These are phyloP conservation scores for Nephrotoma flavescens DNA, from an alignment of 2,888 invertebrate species.

Conservation along the genomic window DNA sequence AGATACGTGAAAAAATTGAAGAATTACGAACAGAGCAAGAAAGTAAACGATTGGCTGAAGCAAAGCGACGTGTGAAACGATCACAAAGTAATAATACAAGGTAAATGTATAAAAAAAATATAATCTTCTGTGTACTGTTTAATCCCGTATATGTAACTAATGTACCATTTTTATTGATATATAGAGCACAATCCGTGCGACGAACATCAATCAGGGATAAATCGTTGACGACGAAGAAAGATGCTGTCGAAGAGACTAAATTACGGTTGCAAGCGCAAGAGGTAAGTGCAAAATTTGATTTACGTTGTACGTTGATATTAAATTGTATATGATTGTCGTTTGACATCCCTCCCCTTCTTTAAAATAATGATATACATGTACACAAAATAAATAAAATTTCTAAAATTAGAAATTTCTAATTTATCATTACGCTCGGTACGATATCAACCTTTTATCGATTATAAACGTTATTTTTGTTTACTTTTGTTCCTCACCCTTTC, in stretches of 20 bases:
- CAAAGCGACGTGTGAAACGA: conserved; percentile 48
- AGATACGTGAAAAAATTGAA: conserved; percentile 77
- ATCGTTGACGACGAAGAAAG: conserved; percentile 82
- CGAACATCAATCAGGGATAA: conserved; percentile 88
- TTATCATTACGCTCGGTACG: conserved; percentile 2
- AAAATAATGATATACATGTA: neutral
- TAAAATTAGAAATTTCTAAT: neutral
- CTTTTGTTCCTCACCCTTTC: neutral
- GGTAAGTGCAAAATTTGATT: conserved; percentile 20
- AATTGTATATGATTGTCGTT: neutral
- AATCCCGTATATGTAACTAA: neutral
- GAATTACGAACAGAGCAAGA: conserved; percentile 84
- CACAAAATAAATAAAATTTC: neutral
- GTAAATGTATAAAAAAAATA: conserved; percentile 14
- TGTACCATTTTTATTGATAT: neutral
- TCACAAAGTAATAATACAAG: conserved; percentile 55
- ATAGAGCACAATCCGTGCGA: conserved; percentile 78
- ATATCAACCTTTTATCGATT: neutral
- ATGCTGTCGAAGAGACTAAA: conserved; percentile 85
- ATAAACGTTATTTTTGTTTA: neutral
- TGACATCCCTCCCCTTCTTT: neutral
- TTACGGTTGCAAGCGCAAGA: conserved; percentile 49
- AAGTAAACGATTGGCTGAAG: conserved; percentile 43
- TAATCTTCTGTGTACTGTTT: neutral
- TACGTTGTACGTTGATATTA: neutral